A percentile compares a stretch with the other conserved stretches of the same genome.
Evolutionary conservation across 2,797 vertebrate species (phyloP).

Genomic region (Platalea minor): DNA sequence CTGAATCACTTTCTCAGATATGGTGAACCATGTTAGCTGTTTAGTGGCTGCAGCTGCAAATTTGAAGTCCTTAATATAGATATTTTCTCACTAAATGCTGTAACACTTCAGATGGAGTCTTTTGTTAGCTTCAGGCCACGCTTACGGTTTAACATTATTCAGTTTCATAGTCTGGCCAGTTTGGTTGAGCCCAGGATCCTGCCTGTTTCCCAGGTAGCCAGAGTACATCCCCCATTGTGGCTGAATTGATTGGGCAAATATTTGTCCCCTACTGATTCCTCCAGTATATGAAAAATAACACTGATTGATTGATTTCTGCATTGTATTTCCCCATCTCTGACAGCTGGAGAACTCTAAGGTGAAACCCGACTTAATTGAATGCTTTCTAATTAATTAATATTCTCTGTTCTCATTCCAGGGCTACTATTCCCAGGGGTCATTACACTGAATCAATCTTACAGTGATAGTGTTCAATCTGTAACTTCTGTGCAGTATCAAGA

Average conservation of each 20-base stretch:
- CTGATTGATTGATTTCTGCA: background rate
- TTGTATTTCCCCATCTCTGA: background rate
- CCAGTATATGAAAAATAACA: background rate
- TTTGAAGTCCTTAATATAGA: background rate
- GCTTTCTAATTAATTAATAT: background rate
- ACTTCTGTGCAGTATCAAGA: background rate
- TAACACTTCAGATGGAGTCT: background rate
- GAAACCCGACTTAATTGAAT: background rate
- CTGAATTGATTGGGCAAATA: background rate
- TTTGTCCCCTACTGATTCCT: background rate
- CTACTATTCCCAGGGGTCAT: background rate
- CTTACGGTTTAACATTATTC: background rate
- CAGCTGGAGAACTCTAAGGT: background rate
- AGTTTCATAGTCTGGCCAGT: background rate
- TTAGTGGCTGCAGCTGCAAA: background rate
- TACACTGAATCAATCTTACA: accelerated
- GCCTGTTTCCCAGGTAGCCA: background rate
- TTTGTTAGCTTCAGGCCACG: background rate
- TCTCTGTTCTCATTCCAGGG: conserved; percentile 63
- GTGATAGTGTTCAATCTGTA: accelerated
- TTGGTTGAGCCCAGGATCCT: background rate
- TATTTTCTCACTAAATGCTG: background rate
- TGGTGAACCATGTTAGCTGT: background rate
- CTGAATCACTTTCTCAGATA: background rate
- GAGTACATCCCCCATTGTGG: background rate